phyloP scores from a whole-genome alignment of 2,888 invertebrate species.

The Lottia scabra region DNA sequence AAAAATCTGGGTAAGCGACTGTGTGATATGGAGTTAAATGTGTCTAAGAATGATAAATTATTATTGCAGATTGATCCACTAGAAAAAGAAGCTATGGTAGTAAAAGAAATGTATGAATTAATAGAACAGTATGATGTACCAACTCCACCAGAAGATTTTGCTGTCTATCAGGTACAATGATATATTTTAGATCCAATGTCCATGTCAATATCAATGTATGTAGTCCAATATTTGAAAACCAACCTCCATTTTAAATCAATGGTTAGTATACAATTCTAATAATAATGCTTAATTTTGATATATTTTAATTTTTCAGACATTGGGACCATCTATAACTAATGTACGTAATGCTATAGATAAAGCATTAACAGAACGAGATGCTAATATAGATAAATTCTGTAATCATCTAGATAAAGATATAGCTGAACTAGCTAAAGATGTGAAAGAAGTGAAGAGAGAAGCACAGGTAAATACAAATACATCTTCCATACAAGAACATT shows the following conservation, averaged over 20 bases:
- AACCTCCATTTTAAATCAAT: no score
- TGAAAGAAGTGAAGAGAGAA: constrained; percentile 80
- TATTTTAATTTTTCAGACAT: constrained; percentile 51
- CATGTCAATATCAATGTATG: no score
- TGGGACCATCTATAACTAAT: constrained; percentile 65
- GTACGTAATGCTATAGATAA: constrained; percentile 80
- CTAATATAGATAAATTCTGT: constrained; percentile 79
- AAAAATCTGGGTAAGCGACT: no score
- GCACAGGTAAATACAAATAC: constrained; percentile 73
- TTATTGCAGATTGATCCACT: constrained; percentile 75
- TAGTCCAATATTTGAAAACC: no score
- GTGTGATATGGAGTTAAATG: no score
- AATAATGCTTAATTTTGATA: background rate
- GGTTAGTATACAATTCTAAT: background rate
- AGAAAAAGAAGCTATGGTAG: constrained; percentile 82
- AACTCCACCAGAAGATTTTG: constrained; percentile 78
- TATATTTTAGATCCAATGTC: no score
- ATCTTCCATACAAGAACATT: no score
- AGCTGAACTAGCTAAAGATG: constrained; percentile 78
- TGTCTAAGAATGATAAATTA: no score
- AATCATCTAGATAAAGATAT: constrained; percentile 84
- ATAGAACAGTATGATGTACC: constrained; percentile 84
- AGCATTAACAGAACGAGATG: constrained; percentile 77
- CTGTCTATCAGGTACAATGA: constrained; percentile 64
- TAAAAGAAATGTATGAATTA: constrained; percentile 85